Evolutionary conservation across 2,888 invertebrate genomes (phyloP).

Genomic region (Cylindroiulus punctatus): DNA sequence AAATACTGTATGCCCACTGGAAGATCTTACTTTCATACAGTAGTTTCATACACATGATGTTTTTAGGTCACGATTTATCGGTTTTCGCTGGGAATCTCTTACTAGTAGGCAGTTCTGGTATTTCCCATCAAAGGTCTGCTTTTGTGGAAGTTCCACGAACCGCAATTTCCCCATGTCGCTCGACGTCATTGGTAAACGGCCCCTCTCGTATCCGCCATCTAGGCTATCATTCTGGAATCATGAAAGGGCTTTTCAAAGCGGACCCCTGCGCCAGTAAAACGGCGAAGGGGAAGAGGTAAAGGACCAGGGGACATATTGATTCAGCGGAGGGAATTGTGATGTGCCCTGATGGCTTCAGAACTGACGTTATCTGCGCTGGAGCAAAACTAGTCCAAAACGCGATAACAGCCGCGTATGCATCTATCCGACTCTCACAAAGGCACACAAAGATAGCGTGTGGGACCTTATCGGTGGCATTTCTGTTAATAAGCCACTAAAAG

Average conservation of each 20-base stretch:
- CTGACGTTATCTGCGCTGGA: background rate
- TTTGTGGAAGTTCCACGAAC: background rate
- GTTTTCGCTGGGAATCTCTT: too few species aligned
- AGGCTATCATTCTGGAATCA: background rate
- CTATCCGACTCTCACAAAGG: background rate
- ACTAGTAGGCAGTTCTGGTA: too few species aligned
- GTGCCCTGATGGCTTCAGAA: background rate
- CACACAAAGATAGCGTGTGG: background rate
- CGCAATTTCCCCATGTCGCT: background rate
- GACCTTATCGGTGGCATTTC: slow-evolving; percentile 5
- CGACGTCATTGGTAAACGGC: slow-evolving; percentile 4
- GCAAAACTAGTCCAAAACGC: background rate
- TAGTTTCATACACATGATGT: too few species aligned
- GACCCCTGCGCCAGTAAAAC: background rate
- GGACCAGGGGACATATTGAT: slow-evolving; percentile 25
- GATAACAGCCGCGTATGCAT: background rate
- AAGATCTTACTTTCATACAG: too few species aligned
- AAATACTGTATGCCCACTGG: too few species aligned
- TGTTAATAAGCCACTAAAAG: background rate
- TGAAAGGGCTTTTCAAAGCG: background rate
- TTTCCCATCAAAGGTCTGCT: too few species aligned
- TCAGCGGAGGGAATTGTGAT: background rate
- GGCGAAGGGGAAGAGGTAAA: slow-evolving; percentile 8
- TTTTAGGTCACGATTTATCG: too few species aligned
- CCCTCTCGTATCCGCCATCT: background rate